A percentile compares a stretch with the other conserved stretches of the same genome.
phyloP scores from a whole-genome alignment of 2,888 invertebrate genomes.

The Ophion obscuratus region DNA sequence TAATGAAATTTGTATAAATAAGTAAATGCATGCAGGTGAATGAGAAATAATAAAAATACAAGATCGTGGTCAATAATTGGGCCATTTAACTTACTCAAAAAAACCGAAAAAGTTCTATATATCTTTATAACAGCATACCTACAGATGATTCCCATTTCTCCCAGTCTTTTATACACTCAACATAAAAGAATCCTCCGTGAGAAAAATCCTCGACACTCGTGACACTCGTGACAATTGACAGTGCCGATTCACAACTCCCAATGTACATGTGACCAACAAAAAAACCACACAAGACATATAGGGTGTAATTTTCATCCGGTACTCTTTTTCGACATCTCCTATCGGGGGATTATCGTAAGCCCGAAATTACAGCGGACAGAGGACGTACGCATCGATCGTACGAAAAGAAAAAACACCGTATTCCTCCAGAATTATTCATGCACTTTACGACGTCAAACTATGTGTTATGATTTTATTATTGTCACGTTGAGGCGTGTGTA shows the following conservation, averaged over 20 bases:
- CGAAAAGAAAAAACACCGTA: neutral
- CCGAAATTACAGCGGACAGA: neutral
- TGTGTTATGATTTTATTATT: slow-evolving; percentile 59
- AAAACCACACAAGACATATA: neutral
- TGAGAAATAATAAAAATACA: too few species aligned
- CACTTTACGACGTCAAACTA: slow-evolving; percentile 39
- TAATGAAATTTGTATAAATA: too few species aligned
- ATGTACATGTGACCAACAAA: neutral
- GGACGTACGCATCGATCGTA: slow-evolving; percentile 41
- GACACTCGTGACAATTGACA: too few species aligned
- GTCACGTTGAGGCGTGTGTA: slow-evolving; percentile 32
- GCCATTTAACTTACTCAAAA: too few species aligned
- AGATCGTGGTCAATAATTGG: too few species aligned
- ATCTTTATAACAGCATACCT: too few species aligned
- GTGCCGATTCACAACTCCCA: neutral
- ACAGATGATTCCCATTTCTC: neutral
- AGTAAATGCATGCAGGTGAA: too few species aligned
- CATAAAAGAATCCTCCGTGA: too few species aligned
- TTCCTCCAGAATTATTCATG: slow-evolving; percentile 48
- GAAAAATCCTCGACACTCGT: too few species aligned
- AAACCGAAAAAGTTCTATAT: too few species aligned
- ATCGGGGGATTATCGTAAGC: neutral
- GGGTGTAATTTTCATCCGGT: neutral
- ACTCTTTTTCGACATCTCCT: neutral
- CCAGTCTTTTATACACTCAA: neutral